A percentile compares a stretch with the other conserved stretches of the same genome.
Evolutionary conservation across 1,140 invertebrate genomes (phyloP).

Genomic region (Theocolax elegans): DNA sequence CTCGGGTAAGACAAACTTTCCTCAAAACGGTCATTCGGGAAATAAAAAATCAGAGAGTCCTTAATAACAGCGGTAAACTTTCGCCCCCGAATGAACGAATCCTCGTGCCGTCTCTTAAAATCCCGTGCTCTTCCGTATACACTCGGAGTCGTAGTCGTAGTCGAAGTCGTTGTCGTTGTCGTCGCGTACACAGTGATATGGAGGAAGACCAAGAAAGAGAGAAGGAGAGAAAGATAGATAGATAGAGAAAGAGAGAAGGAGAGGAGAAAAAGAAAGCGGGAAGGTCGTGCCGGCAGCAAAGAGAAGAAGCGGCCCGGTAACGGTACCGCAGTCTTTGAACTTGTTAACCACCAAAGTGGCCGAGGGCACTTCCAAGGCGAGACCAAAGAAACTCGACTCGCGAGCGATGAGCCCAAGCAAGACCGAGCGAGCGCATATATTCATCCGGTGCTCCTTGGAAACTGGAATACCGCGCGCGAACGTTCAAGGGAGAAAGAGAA

Average conservation of each 20-base stretch:
- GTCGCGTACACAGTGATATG: too few relatives aligned
- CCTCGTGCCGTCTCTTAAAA: too few relatives aligned
- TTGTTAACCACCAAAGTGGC: slow-evolving; percentile 39
- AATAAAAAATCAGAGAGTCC: too few relatives aligned
- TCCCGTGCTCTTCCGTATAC: too few relatives aligned
- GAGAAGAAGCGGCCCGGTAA: slow-evolving; percentile 7
- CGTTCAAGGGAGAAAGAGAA: not conserved
- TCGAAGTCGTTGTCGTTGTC: not conserved
- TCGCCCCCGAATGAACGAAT: too few relatives aligned
- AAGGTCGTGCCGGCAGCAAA: not conserved
- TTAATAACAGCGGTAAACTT: too few relatives aligned
- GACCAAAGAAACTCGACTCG: slow-evolving; percentile 23
- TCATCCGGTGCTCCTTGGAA: slow-evolving; percentile 4
- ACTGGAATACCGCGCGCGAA: slow-evolving; percentile 21
- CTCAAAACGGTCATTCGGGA: too few relatives aligned
- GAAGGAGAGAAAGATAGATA: not conserved
- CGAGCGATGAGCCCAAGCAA: slow-evolving; percentile 25
- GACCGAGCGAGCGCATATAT: too few relatives aligned
- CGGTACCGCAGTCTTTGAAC: slow-evolving; percentile 35
- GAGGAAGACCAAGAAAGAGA: not conserved
- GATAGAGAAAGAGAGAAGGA: not conserved
- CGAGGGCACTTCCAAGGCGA: slow-evolving; percentile 24
- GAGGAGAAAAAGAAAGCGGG: not conserved
- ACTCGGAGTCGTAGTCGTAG: not conserved
- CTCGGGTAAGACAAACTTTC: too few relatives aligned